Conservation (phyloP, 2,888 invertebrate species). For the Diabrotica balteata region DNA sequence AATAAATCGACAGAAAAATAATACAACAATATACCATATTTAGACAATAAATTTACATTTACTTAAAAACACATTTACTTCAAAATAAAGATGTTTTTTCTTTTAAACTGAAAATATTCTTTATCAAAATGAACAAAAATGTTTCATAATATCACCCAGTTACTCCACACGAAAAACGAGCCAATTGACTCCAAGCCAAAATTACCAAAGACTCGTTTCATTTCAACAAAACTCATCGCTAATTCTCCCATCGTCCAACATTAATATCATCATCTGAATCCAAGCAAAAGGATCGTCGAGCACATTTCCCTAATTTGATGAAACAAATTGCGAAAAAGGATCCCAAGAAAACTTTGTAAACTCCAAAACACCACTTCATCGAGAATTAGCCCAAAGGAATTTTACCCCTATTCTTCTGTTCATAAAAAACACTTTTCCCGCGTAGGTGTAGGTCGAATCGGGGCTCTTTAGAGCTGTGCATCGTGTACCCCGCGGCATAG, state of each 20-base stretch:
- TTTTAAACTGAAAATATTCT: too few relatives aligned
- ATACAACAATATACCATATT: too few relatives aligned
- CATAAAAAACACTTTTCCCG: slow-evolving; percentile 1
- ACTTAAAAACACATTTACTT: too few relatives aligned
- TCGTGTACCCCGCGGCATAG: slow-evolving; percentile 43
- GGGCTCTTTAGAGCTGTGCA: slow-evolving; percentile 2
- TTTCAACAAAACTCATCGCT: slow-evolving; percentile 25
- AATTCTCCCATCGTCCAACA: slow-evolving; percentile 43
- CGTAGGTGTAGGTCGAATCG: not conserved
- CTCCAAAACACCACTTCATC: slow-evolving; percentile 9
- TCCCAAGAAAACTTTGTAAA: slow-evolving; percentile 19
- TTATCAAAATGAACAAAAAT: too few relatives aligned
- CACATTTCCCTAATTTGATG: slow-evolving; percentile 56
- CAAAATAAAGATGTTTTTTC: too few relatives aligned
- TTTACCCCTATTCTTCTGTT: slow-evolving; percentile 4
- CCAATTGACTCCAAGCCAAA: not conserved
- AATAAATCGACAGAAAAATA: too few relatives aligned
- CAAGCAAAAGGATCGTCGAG: slow-evolving; percentile 47
- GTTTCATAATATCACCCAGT: too few relatives aligned
- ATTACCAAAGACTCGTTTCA: slow-evolving; percentile 9
- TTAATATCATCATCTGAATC: slow-evolving; percentile 49
- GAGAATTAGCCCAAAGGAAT: slow-evolving; percentile 5
- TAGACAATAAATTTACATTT: too few relatives aligned
- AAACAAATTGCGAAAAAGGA: slow-evolving; percentile 49
- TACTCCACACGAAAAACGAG: too few relatives aligned